Evolutionary conservation across 1,140 invertebrate genomes (phyloP), one percentile per base, ranked within the genome.

Genomic region (Meloidogyne hapla): DNA sequence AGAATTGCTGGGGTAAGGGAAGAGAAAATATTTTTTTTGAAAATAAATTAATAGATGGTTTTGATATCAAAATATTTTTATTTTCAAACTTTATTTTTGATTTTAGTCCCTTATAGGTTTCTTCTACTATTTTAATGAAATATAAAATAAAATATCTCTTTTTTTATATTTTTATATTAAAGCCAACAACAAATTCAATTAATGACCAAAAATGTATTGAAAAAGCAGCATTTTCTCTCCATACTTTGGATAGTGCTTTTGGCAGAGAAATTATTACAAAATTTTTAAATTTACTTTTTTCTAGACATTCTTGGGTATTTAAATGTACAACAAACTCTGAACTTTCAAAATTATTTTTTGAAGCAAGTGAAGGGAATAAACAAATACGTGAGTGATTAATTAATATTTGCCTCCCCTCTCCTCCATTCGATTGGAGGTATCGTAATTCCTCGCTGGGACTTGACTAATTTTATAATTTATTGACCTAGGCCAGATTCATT

Each of bases 191-290:
- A 15, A 75, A 25, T 75, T 75, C 26, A 75, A 56, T 38, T n/a
- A 62, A 12, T 62, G 1, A 33, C 15, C 56, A 48, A 23, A 23
- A 48, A 28, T 77, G 76, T 68, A 68, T 48, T 12, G 76, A 77
- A 25, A 23, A 63, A 66, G 33, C 62, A 48, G 76, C 76, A 3
- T 42, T 77, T 12, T 42, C 73, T 2, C 5, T 77, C 12, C 66
- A 67, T 67, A 77, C 73, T 23, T 56, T 77, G 33, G 71, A 75
- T 15, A 33, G 63, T 23, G 10, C 73, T 33, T 77, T 68, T 28
- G 62, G 61, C 26, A 42, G 45, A 56, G 33, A 48, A 65, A 23
- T 33, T 1, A 77, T 77, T 13, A 48, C 21, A 8, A 64, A 78
- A 6, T 77, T 77, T 26, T 18, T 77, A 10, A 18, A 12, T 40